Base-by-base conservation (phyloP, 2,113 vertebrate species). In the Motacilla alba region DNA sequence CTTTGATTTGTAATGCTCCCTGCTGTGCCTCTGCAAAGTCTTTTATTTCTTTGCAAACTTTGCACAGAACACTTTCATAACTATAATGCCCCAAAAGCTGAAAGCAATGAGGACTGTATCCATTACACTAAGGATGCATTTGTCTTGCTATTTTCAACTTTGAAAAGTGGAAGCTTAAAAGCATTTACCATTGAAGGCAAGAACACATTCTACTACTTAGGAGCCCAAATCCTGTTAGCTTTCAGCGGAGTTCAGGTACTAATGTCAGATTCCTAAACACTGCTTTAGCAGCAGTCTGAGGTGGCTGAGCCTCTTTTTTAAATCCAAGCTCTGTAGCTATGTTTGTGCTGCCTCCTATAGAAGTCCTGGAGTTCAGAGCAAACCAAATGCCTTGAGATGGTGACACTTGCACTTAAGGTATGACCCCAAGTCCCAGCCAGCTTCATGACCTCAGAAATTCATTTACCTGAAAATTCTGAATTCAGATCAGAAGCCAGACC, bases 1-100 rank as follows among this genome's bases (percentile, higher is more conserved):
- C 88, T 96, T 96, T 96, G 92, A 93, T 95, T 96, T 96, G 94
- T 82, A 94, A 92, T 87, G 80, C 66, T 96, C 80, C 95, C 95
- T 89, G 90, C 94, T 92, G 83, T 79, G 92, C 46, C 68, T 86
- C 86, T 82, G 90, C 92, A 79, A 88, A 93, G 69, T 56, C 66
- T 93, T 96, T 94, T 88, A 93, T 86, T 93, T 89, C 94, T 95
- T 90, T 81, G n/a, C 66, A 73, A 87, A 87, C 60, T 93, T 89
- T 94, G 68, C 60, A 75, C 53, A 77, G 89, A 93, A 83, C 37
- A 69, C 8, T 90, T 95, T 87, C 88, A 69, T 89, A 92, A 95
- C 83, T 79, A 66, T 58, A 76, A 84, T 87, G 37, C 90, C 49
- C 41, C 80, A 68, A 82, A 93, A 89, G 37, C 60, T 72, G 66